These are phyloP conservation scores for Andrena trimmerana DNA, from an alignment of 2,888 invertebrate species.

Conservation along the genomic window DNA sequence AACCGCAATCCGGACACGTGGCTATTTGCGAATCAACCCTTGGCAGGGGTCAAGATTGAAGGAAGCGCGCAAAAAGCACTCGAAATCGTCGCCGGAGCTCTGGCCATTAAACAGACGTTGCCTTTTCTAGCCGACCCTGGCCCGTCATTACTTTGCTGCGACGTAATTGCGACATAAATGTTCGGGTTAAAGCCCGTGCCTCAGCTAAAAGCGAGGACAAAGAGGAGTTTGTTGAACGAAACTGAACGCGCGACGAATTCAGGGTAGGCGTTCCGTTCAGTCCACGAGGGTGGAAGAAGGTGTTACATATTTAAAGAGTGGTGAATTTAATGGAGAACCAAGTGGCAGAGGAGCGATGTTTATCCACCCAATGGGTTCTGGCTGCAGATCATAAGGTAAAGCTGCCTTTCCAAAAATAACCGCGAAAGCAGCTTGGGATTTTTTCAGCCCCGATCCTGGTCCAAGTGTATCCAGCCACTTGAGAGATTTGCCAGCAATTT, in stretches of 20 bases:
- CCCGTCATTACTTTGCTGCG: conserved; percentile 54
- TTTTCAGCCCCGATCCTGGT: conserved; percentile 24
- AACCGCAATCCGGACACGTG: conserved; percentile 6
- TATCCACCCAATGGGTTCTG: conserved; percentile 35
- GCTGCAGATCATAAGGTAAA: conserved; percentile 19
- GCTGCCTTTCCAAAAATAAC: conserved; percentile 17
- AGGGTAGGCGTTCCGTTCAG: neutral
- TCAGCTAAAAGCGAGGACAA: conserved; percentile 63
- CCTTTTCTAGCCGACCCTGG: conserved; percentile 51
- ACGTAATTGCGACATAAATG: conserved; percentile 69
- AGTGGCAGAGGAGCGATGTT: conserved; percentile 23
- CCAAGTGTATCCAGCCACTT: conserved; percentile 30
- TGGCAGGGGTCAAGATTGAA: neutral
- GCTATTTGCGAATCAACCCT: conserved; percentile 22
- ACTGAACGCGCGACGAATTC: conserved; percentile 49
- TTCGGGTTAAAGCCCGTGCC: conserved; percentile 41
- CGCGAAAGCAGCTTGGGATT: conserved; percentile 18
- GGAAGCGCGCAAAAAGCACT: conserved; percentile 28
- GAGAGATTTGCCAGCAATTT: conserved; percentile 68
- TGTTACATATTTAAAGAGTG: conserved; percentile 27
- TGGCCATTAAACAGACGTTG: conserved; percentile 42
- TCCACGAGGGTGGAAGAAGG: too few species aligned
- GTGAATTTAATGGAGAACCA: conserved; percentile 32
- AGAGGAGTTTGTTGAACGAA: conserved; percentile 63
- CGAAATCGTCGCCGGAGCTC: conserved; percentile 55